Conservation (phyloP, 2,888 invertebrate species). For the Charanyca ferruginea region DNA sequence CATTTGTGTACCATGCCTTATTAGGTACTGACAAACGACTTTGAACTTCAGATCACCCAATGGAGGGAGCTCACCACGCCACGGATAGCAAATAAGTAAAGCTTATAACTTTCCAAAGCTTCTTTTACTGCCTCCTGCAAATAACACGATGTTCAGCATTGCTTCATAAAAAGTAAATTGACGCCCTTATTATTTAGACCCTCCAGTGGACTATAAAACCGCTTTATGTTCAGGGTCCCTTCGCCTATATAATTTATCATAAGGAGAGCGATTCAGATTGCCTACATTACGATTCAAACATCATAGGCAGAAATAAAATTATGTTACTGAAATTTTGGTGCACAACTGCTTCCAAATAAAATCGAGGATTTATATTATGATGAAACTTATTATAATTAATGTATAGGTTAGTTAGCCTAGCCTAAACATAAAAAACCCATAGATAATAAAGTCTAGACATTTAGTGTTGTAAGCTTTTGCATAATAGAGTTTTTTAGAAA, state of each 20-base stretch:
- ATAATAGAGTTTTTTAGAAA: neutral
- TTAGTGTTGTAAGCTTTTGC: neutral
- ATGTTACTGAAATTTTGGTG: neutral
- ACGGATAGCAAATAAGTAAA: neutral
- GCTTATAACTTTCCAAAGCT: slow-evolving; percentile 35
- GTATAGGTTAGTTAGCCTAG: neutral
- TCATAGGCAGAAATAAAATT: slow-evolving; percentile 14
- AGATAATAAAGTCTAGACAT: neutral
- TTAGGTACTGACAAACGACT: neutral
- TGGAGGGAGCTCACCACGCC: neutral
- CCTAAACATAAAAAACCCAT: neutral
- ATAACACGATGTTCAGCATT: slow-evolving; percentile 46
- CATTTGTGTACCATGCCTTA: neutral
- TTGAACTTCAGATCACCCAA: neutral
- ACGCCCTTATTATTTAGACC: slow-evolving; percentile 54
- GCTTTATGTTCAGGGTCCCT: slow-evolving; percentile 41
- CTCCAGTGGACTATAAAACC: slow-evolving; percentile 45
- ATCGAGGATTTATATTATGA: too few species aligned
- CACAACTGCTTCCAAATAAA: too few species aligned
- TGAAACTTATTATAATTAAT: neutral
- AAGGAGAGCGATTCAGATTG: slow-evolving; percentile 28
- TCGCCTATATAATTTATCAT: slow-evolving; percentile 34
- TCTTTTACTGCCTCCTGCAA: slow-evolving; percentile 34
- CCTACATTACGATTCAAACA: slow-evolving; percentile 13
- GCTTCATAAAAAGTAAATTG: slow-evolving; percentile 55